A percentile compares a stretch with the other conserved stretches of the same genome.
These are phyloP conservation scores for Turdus rufiventris DNA, from an alignment of 2,113 vertebrate genomes.

Conservation along the genomic window DNA sequence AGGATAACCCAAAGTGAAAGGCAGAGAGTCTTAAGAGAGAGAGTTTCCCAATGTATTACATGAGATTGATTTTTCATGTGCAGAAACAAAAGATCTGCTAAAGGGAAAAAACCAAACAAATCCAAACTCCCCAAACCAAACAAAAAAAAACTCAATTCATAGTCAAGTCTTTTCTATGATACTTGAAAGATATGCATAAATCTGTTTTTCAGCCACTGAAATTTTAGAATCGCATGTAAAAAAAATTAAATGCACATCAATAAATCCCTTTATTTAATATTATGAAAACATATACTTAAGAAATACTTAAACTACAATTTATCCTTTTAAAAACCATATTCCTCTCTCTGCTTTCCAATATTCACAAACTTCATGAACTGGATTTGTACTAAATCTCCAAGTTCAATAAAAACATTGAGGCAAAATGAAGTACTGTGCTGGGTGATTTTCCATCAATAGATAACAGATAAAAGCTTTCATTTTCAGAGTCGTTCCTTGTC, in stretches of 20 bases:
- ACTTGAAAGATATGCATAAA: background rate
- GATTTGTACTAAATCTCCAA: background rate
- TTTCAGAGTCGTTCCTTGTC: background rate
- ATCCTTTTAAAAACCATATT: background rate
- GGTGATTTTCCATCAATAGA: background rate
- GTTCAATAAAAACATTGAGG: background rate
- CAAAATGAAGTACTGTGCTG: background rate
- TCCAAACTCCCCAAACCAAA: background rate
- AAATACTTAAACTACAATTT: background rate
- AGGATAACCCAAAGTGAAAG: slow-evolving; percentile 47
- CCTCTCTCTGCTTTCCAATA: background rate
- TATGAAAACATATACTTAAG: background rate
- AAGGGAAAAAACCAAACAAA: background rate
- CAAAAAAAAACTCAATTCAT: background rate
- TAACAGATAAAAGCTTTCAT: background rate
- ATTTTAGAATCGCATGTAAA: background rate
- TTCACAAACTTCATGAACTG: background rate
- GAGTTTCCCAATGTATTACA: background rate
- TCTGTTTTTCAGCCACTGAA: background rate
- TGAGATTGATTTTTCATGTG: background rate
- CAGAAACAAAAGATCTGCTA: slow-evolving; percentile 9
- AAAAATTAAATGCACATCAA: background rate
- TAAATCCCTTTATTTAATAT: background rate
- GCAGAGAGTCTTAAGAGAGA: background rate
- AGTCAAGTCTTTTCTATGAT: background rate